Base-by-base conservation (phyloP, 2,888 invertebrate genomes). In the Spisula subtruncata region DNA sequence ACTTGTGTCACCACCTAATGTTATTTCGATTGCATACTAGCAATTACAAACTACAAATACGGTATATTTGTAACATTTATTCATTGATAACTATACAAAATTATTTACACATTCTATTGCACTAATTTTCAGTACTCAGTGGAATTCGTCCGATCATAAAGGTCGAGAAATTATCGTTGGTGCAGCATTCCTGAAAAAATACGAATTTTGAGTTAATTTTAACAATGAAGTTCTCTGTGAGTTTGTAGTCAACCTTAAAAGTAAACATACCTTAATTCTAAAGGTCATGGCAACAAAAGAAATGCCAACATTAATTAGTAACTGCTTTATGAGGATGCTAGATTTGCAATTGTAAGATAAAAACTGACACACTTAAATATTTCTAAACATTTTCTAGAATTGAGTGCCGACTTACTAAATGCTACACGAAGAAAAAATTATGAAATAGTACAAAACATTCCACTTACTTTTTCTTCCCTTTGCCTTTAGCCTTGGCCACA, bases 81-180 rank as follows among this genome's bases (percentile, higher is more conserved):
- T 60, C 8, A 25, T 60, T 60, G 71, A 71, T 16, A 71, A 71
- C 8, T 12, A 71, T n/a, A 71, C 71, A 32, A 41, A 32, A 14
- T 71, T 71, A 32, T 71, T 71, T 71, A 16, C 32, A 71, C 32
- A 32, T 32, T 71, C n/a, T 32, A 71, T 32, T 71, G 71, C 29
- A 14, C 32, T 29, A 0, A 32, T 6, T 32, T 32, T 6, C 32
- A 29, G 25, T 29, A 32, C 16, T 71, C 14, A 29, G 29, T 6
- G 60, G 60, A 60, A 60, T 60, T 71, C 32, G 32, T 71, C 32
- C n/a, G 32, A 71, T 71, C 71, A 71, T 32, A 71, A 29, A 32
- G 29, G 32, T n/a, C 5, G 2, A 25, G 60, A 60, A 8, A 60
- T 20, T 12, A 32, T 71, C 71, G 71, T 71, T 71, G 71, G 29